Percentiles rank a stretch among this genome's conserved stretches.
phyloP scores from a whole-genome alignment of 2,888 invertebrate species.

The Blera fallax region DNA sequence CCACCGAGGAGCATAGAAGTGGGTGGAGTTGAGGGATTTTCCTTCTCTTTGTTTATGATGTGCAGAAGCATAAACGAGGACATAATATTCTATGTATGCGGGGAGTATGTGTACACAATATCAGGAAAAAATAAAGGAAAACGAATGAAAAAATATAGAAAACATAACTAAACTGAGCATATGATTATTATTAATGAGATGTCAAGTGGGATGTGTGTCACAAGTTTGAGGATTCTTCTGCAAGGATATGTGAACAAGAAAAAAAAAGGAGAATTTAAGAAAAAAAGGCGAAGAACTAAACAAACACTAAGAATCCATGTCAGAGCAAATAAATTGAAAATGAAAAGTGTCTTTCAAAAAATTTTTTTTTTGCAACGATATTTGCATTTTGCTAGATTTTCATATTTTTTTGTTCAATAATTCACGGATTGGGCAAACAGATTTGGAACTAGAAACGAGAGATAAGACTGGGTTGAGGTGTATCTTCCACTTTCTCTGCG shows the following conservation, averaged over 20 bases:
- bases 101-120: slow-evolving; percentile 4
- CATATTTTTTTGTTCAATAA: slow-evolving; percentile 23
- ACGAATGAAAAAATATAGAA: slow-evolving; percentile 7
- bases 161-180: slow-evolving; percentile 68
- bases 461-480: neutral
- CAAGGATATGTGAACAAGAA: slow-evolving; percentile 29
- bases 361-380: slow-evolving; percentile 28
- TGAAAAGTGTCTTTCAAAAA: slow-evolving; percentile 12
- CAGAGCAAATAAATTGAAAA: slow-evolving; percentile 63
- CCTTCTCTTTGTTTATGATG: slow-evolving; percentile 45
- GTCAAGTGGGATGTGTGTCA: slow-evolving; percentile 72
- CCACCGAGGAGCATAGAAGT: neutral
- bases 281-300: slow-evolving; percentile 30
- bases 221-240: slow-evolving; percentile 57
- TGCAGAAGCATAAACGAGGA: slow-evolving; percentile 54
- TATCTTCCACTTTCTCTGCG: too few species aligned
- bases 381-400: slow-evolving; percentile 38
- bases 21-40: slow-evolving; percentile 15
- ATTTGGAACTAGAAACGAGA: neutral
- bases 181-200: slow-evolving; percentile 73
- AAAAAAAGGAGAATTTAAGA: neutral
- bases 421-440: slow-evolving; percentile 48
- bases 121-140: slow-evolving; percentile 15
- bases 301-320: slow-evolving; percentile 66
- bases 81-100: slow-evolving; percentile 21